A percentile compares a stretch with the other conserved stretches of the same genome.
These are phyloP conservation scores for Chroicocephalus ridibundus DNA, from an alignment of 2,113 vertebrate genomes.

Conservation along the genomic window DNA sequence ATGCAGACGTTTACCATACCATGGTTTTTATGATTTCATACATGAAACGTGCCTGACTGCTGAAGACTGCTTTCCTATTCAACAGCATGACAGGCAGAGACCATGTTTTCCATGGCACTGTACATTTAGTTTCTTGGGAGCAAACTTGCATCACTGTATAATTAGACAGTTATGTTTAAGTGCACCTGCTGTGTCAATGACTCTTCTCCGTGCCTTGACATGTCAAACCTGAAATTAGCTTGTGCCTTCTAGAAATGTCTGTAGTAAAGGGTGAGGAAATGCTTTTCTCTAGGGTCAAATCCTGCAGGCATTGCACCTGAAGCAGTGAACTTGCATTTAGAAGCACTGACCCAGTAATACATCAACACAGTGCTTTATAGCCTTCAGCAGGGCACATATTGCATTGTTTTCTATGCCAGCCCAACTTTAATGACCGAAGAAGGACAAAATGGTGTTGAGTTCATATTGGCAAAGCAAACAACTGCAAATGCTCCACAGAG, in stretches of 20 bases:
- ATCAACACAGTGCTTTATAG: neutral
- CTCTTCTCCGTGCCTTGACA: slow-evolving; percentile 14
- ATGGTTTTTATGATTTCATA: slow-evolving; percentile 12
- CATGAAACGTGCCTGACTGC: neutral
- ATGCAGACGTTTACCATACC: neutral
- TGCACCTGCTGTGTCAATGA: slow-evolving; percentile 55
- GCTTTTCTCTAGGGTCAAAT: neutral
- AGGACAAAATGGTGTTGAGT: neutral
- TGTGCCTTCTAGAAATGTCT: neutral
- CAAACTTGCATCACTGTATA: slow-evolving; percentile 46
- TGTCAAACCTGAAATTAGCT: slow-evolving; percentile 48
- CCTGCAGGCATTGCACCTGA: neutral
- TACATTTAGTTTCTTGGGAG: slow-evolving; percentile 60
- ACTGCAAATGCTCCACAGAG: neutral
- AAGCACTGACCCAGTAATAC: neutral
- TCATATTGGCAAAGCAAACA: neutral
- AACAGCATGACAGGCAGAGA: slow-evolving; percentile 8
- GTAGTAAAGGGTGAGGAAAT: neutral
- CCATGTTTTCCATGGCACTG: neutral
- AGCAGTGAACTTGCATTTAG: neutral
- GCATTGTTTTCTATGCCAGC: neutral
- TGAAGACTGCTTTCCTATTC: neutral
- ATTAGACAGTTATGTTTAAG: slow-evolving; percentile 63
- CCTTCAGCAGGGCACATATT: neutral
- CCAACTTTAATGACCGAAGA: neutral